These are phyloP conservation scores for Agrenia bidenticulata DNA, from an alignment of 2,888 invertebrate species.

Conservation along the genomic window DNA sequence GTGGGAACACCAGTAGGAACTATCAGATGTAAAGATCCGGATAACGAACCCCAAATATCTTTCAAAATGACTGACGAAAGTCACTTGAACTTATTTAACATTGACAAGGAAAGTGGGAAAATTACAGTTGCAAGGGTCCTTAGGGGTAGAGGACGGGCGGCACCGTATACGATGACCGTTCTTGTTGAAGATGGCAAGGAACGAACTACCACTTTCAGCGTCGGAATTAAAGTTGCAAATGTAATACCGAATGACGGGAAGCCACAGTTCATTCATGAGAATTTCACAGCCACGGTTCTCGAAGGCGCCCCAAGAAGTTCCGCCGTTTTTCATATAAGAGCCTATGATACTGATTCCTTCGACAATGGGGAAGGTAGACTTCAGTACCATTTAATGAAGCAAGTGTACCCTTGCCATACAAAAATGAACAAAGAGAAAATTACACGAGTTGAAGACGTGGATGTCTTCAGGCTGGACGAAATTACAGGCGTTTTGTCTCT, in stretches of 20 bases:
- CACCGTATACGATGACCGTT: slow-evolving; percentile 42
- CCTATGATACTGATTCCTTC: slow-evolving; percentile 48
- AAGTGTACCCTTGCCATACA: slow-evolving; percentile 47
- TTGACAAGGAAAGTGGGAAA: slow-evolving; percentile 44
- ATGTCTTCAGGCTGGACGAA: slow-evolving; percentile 58
- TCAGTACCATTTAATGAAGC: slow-evolving; percentile 46
- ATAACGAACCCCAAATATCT: slow-evolving; percentile 59
- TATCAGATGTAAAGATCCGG: slow-evolving; percentile 72
- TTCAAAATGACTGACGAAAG: slow-evolving; percentile 45
- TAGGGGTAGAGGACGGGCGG: slow-evolving; percentile 46
- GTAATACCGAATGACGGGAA: slow-evolving; percentile 55
- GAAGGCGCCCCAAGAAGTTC: slow-evolving; percentile 53
- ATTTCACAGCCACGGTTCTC: slow-evolving; percentile 53
- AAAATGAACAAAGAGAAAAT: slow-evolving; percentile 32
- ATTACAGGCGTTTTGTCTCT: slow-evolving; percentile 73
- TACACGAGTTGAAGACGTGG: slow-evolving; percentile 43
- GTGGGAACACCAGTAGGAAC: slow-evolving; percentile 68
- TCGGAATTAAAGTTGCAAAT: slow-evolving; percentile 49
- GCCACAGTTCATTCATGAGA: slow-evolving; percentile 53
- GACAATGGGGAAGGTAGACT: slow-evolving; percentile 52
- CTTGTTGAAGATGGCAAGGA: slow-evolving; percentile 51
- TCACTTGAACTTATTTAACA: slow-evolving; percentile 43
- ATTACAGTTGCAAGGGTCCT: slow-evolving; percentile 43
- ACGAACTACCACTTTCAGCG: slow-evolving; percentile 35
- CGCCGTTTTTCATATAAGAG: slow-evolving; percentile 44